Base-by-base conservation (phyloP, 1,140 invertebrate species). In the Lamellibrachia luymesi region DNA sequence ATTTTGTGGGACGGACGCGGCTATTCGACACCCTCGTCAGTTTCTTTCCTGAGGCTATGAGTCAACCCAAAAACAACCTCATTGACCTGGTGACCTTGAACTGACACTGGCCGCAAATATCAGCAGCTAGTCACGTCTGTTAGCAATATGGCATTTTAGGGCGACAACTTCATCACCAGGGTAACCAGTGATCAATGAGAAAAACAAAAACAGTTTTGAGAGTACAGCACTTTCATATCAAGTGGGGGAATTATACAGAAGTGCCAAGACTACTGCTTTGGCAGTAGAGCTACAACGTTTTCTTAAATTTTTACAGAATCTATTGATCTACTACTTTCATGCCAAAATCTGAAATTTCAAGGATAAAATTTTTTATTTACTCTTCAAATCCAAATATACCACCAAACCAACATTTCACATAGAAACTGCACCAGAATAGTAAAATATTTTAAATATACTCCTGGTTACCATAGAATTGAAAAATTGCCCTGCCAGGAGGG, bases 1-100 rank as follows among this genome's bases (percentile, higher is more conserved):
- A 97, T 93, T 97, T 97, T 94, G 95, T 96, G 22, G 96, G 96
- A 91, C 95, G 97, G 94, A 97, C 96, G 2, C 96, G 97, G 93
- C 95, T 98, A 0, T 98, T 97, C 95, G 97, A 98, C 94, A 96
- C 97, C 93, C 95, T 98, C 22, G 97, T 97, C 13, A 96, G 97
- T 93, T 98, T 97, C 94, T 98, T 98, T 95, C 97, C 98, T 4
- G 97, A 97, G 93, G 96, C 97, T 17, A 97, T 98, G 97, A 97
- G 97, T 2, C 97, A 98, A 94, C 98, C 98, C 0, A 97, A 97
- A 93, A 97, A 96, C 50, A 97, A 97, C 95, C 96, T 98, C 0
- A 97, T 97, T 17, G 97, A 98, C 95, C 96, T 98, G 13, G 64
- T 80, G 64, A 80, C 64, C 64, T 80, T 80, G 64, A 80, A 80